Conservation (phyloP, 2,888 invertebrate genomes). For the Ophraella communa region DNA sequence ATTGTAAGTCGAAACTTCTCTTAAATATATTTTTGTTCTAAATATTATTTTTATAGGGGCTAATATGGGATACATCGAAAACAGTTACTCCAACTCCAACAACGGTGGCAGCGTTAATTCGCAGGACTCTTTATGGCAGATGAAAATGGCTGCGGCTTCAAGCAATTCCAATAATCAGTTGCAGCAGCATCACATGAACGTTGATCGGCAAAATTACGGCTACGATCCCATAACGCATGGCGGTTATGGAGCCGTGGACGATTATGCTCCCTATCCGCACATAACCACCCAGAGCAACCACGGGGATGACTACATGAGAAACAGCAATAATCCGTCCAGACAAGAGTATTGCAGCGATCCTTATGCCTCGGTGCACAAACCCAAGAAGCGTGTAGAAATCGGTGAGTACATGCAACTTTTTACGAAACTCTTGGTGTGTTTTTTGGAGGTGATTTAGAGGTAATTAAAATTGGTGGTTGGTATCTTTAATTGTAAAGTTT, state of each 20-base stretch:
- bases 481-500: too few relatives aligned
- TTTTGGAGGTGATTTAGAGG: too few relatives aligned
- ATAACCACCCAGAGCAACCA: constrained; percentile 71
- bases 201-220: constrained; percentile 62
- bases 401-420: constrained; percentile 67
- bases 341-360: constrained; percentile 89
- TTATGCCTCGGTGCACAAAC: constrained; percentile 88
- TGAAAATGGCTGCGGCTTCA: constrained; percentile 84
- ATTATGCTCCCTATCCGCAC: constrained; percentile 86
- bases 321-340: constrained; percentile 82
- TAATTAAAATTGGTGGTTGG: too few relatives aligned
- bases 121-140: constrained; percentile 93
- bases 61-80: constrained; percentile 89
- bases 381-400: constrained; percentile 85
- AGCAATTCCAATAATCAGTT: constrained; percentile 71
- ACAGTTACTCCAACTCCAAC: constrained; percentile 91
- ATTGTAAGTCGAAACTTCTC: constrained; percentile 71
- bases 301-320: constrained; percentile 75
- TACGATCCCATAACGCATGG: constrained; percentile 83
- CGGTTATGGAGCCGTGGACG: constrained; percentile 82
- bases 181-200: constrained; percentile 52
- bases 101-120: constrained; percentile 96
- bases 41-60: constrained; percentile 66
- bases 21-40: not conserved
- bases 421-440: too few relatives aligned